Base-by-base conservation (phyloP, 2,888 invertebrate genomes). In the Sarcophaga rosellei region DNA sequence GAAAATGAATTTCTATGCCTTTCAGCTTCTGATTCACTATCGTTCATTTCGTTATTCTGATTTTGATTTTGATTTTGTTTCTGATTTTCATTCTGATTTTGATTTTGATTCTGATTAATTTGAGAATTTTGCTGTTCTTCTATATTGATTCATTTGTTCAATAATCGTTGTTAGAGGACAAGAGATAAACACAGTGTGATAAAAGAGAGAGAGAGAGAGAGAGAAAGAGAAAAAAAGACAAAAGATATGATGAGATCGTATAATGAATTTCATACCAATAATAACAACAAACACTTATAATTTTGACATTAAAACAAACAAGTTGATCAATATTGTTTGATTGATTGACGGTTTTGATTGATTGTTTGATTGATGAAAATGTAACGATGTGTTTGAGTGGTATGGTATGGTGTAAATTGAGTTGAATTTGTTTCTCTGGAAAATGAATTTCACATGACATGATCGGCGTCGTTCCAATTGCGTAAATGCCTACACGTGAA, bases 71-170 rank as follows among this genome's bases (percentile, higher is more conserved):
- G 35, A 35, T 35, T 86, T 89, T 87, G 84, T 89, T 88, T 88
- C 81, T 89, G 86, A 80, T 88, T 88, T 63, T 21, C 63, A 35
- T 35, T 25, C 73, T 82, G 72, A 79, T 76, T 77, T 72, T 61
- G 59, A 77, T 69, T 69, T 61, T 17, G 25, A 25, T 35, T 35
- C 35, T 35, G 35, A 35, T 35, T 90, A 89, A 89, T 91, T 92
- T 92, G 92, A 92, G 91, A 75, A 79, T 91, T 91, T 91, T 93
- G 92, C 92, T 91, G 91, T 91, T 93, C 92, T 91, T 91, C 92
- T 92, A 92, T 89, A 92, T 91, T 35, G 47, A 17, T 77, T 20
- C 61, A 62, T 61, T 72, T 76, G 59, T 79, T 72, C 75, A 82
- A 63, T 82, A 69, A 72, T 75, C 79, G 57, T 72, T 79, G 75